Evolutionary conservation across 2,888 invertebrate genomes (phyloP).

Genomic region (Spodoptera littoralis): DNA sequence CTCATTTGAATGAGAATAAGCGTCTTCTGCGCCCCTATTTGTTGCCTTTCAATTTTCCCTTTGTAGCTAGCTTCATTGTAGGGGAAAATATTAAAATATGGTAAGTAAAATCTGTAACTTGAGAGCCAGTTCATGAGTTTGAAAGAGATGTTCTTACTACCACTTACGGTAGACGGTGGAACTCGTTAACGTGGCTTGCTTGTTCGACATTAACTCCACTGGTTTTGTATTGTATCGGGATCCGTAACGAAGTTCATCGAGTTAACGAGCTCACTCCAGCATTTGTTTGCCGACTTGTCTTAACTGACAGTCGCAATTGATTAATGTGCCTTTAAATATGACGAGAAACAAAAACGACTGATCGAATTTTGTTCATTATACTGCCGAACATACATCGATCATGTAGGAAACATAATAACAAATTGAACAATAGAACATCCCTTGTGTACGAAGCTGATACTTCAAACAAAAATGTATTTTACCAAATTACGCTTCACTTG

Average conservation of each 20-base stretch:
- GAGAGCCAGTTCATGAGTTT: constrained; percentile 65
- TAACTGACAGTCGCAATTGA: constrained; percentile 51
- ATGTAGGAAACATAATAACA: constrained; percentile 13
- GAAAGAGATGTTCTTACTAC: constrained; percentile 49
- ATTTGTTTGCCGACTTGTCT: constrained; percentile 45
- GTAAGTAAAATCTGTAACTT: constrained; percentile 76
- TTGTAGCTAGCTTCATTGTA: constrained; percentile 74
- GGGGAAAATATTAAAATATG: constrained; percentile 83
- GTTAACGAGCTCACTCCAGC: constrained; percentile 46
- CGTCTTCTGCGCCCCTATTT: constrained; percentile 74
- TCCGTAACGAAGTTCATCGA: constrained; percentile 46
- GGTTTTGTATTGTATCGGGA: constrained; percentile 24
- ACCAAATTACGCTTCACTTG: constrained; percentile 12
- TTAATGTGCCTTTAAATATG: constrained; percentile 54
- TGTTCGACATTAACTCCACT: constrained; percentile 22
- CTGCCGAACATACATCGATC: constrained; percentile 8
- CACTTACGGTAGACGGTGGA: constrained; percentile 46
- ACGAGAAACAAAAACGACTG: constrained; percentile 45
- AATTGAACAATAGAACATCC: constrained; percentile 5
- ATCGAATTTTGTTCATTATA: constrained; percentile 39
- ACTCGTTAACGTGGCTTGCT: constrained; percentile 48
- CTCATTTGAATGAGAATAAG: constrained; percentile 86
- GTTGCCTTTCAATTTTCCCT: constrained; percentile 82
- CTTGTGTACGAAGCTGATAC: constrained; percentile 15
- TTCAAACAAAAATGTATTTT: constrained; percentile 13